Conservation (phyloP, 2,797 vertebrate genomes). For the Geotrypetes seraphini region DNA sequence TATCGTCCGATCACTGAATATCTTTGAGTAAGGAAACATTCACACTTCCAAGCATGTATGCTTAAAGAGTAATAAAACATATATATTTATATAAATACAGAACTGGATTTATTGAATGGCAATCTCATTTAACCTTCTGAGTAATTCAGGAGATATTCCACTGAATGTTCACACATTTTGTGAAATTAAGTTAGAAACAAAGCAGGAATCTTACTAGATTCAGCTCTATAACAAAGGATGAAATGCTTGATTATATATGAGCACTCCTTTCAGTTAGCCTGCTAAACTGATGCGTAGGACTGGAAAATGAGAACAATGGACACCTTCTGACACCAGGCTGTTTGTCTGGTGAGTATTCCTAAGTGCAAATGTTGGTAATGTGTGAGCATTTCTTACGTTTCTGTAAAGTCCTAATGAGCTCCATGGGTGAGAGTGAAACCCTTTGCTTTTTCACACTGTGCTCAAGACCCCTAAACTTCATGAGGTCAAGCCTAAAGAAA, state of each 20-base stretch:
- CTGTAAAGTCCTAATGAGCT: constrained; percentile 98
- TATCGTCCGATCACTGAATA: too few relatives aligned
- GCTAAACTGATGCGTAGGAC: constrained; percentile 60
- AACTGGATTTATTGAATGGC: too few relatives aligned
- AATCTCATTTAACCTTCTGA: too few relatives aligned
- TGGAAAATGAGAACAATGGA: constrained; percentile 73
- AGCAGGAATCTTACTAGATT: constrained; percentile 41
- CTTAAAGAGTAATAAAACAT: too few relatives aligned
- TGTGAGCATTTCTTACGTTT: constrained; percentile 83
- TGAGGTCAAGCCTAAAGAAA: constrained; percentile 82
- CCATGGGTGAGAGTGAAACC: constrained; percentile 80
- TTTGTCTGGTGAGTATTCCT: constrained; percentile 77
- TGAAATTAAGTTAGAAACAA: too few relatives aligned
- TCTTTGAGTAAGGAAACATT: too few relatives aligned
- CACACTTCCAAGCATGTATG: too few relatives aligned
- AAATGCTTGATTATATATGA: constrained; percentile 50
- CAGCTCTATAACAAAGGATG: constrained; percentile 39
- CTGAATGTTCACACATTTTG: too few relatives aligned
- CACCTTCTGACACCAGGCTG: constrained; percentile 82
- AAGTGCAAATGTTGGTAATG: constrained; percentile 85
- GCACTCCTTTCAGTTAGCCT: constrained; percentile 37
- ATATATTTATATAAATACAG: too few relatives aligned
- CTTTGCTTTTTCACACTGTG: constrained; percentile 76
- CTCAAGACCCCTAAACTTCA: constrained; percentile 82
- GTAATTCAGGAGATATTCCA: too few relatives aligned